phyloP scores from a whole-genome alignment of 1,140 invertebrate genomes.

The Archegozetes longisetosus region DNA sequence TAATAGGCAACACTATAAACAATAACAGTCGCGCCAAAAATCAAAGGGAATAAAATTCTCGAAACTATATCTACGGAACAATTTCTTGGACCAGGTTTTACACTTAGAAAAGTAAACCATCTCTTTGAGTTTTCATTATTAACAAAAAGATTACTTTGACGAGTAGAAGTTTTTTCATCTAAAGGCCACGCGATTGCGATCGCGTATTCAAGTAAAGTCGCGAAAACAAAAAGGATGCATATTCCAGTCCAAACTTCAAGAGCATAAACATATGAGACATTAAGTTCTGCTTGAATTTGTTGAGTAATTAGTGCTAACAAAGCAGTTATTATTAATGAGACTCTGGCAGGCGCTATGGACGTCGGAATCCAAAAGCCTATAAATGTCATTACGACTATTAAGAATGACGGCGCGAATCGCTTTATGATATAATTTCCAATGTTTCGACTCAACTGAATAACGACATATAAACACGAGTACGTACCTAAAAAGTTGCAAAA shows the following conservation, averaged over 20 bases:
- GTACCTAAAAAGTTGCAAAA: not conserved
- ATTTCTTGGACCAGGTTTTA: no score
- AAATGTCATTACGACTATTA: conserved; percentile 16
- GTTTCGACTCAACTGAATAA: conserved; percentile 6
- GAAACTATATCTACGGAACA: no score
- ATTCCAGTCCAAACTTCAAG: conserved; percentile 73
- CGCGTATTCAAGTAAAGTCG: conserved; percentile 18
- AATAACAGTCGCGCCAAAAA: no score
- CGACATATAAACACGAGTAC: conserved; percentile 12
- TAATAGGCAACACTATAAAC: no score
- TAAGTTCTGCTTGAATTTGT: conserved; percentile 49
- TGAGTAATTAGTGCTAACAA: conserved; percentile 64
- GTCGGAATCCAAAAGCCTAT: conserved; percentile 18
- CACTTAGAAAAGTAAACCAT: no score
- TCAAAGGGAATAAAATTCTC: no score
- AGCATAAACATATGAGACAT: conserved; percentile 72
- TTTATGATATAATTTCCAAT: conserved; percentile 15
- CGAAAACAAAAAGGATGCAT: conserved; percentile 37
- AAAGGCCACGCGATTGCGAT: not conserved
- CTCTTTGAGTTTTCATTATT: no score
- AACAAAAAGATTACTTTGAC: no score
- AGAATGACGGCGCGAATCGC: conserved; percentile 15
- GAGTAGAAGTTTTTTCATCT: no score
- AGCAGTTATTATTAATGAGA: conserved; percentile 26
- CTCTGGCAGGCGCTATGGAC: conserved; percentile 24